phyloP scores from a whole-genome alignment of 2,797 vertebrate genomes.

The Leuciscus waleckii region DNA sequence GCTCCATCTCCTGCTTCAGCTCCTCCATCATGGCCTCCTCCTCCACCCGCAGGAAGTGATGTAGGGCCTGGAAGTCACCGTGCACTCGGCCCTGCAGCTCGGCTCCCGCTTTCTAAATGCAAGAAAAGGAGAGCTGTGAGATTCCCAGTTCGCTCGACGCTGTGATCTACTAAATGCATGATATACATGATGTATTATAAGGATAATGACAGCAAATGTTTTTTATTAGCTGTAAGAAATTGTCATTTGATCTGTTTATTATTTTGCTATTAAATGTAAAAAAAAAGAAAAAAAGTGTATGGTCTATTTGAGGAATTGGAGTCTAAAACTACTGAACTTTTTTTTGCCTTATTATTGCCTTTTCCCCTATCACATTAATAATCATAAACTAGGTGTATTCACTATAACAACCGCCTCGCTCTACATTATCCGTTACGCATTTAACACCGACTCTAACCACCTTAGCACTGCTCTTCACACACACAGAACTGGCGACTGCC shows the following conservation, averaged over 20 bases:
- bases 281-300: too few species aligned
- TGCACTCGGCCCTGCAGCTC: constrained; percentile 78
- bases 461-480: too few species aligned
- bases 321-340: too few species aligned
- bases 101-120: constrained; percentile 73
- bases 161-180: constrained; percentile 55
- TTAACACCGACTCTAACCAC: too few species aligned
- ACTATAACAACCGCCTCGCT: too few species aligned
- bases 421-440: too few species aligned
- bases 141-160: neutral
- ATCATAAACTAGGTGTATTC: neutral
- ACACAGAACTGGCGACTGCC: too few species aligned
- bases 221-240: constrained; percentile 45
- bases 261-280: neutral
- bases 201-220: constrained; percentile 37
- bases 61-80: constrained; percentile 80
- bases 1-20: constrained; percentile 75
- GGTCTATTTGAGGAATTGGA: neutral
- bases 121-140: neutral
- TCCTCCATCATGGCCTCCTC: constrained; percentile 79
- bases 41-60: constrained; percentile 80
- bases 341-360: neutral
- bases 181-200: neutral
- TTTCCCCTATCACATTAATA: neutral
- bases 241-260: neutral